A percentile compares a stretch with the other conserved stretches of the same genome.
phyloP scores from a whole-genome alignment of 2,888 invertebrate species.

The Harpalus rubripes region DNA sequence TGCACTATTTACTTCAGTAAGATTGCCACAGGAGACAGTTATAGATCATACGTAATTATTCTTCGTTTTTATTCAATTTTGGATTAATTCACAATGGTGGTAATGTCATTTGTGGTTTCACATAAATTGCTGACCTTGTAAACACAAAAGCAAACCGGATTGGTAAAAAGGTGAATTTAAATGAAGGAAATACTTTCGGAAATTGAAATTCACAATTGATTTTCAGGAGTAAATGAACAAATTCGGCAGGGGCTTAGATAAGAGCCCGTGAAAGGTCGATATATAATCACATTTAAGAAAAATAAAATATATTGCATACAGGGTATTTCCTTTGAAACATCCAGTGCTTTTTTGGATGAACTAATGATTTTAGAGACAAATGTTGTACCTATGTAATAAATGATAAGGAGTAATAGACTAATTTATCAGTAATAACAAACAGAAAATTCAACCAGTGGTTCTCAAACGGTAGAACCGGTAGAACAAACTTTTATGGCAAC shows the following conservation, averaged over 20 bases:
- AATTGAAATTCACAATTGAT: not conserved
- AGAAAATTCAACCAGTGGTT: no score
- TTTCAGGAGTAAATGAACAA: not conserved
- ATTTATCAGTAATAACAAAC: no score
- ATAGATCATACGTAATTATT: slow-evolving; percentile 35
- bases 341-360: no score
- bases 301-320: no score
- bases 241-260: not conserved
- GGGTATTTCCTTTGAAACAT: no score
- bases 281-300: not conserved
- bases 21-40: slow-evolving; percentile 59
- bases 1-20: slow-evolving; percentile 56
- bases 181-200: slow-evolving; percentile 37
- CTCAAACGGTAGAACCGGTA: no score
- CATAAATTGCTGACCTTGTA: slow-evolving; percentile 53
- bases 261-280: not conserved
- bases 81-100: slow-evolving; percentile 51
- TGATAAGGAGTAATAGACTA: no score
- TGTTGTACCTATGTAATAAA: no score
- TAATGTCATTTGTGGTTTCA: slow-evolving; percentile 58
- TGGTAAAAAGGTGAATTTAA: slow-evolving; percentile 31
- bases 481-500: no score
- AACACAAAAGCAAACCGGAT: slow-evolving; percentile 35
- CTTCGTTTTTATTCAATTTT: slow-evolving; percentile 33
- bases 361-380: no score